Base-by-base conservation (phyloP, 2,797 vertebrate genomes). In the Poecilia velifera region DNA sequence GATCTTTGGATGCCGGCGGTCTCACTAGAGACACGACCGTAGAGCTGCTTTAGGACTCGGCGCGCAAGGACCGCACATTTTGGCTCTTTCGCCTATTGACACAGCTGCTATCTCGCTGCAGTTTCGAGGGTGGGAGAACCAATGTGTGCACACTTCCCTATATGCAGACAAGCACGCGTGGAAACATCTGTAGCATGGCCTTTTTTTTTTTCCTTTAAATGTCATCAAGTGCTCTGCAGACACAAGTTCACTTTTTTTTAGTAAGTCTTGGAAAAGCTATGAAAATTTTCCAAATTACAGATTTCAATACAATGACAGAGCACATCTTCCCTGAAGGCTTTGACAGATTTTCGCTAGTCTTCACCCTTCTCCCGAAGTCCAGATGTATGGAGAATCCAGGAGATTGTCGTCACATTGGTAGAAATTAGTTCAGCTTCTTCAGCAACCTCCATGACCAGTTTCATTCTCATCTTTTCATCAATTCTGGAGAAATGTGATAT, bases 51-150 rank as follows among this genome's bases (percentile, higher is more conserved):
- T 87, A 86, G 90, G 91, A 91, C 84, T 78, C 83, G 47, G 85
- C 76, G 55, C 75, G 84, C 78, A 85, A 25, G 88, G 84, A 88
- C 89, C 89, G 86, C 87, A 76, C 86, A 88, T 89, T 55, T 90
- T 93, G 92, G 90, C 93, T 90, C 68, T 46, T 10, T 82, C 5
- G 75, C 83, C 81, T 95, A 84, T 96, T 95, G 94, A 95, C 93
- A 94, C 94, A 95, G 95, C 93, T 95, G 95, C 92, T 92, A 80
- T 94, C 90, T 89, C 36, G 82, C 89, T 89, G 90, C 86, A 92
- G 79, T 86, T 94, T 89, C 85, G 82, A 82, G 86, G 89, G 87
- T 86, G 90, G 80, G 77, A 84, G 90, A 87, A 91, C 77, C 82
- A 88, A 89, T 92, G 86, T 41, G 68, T 28, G 39, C 87, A 82